Evolutionary conservation across 2,113 vertebrate species (phyloP).

Genomic region (Otus sunia): DNA sequence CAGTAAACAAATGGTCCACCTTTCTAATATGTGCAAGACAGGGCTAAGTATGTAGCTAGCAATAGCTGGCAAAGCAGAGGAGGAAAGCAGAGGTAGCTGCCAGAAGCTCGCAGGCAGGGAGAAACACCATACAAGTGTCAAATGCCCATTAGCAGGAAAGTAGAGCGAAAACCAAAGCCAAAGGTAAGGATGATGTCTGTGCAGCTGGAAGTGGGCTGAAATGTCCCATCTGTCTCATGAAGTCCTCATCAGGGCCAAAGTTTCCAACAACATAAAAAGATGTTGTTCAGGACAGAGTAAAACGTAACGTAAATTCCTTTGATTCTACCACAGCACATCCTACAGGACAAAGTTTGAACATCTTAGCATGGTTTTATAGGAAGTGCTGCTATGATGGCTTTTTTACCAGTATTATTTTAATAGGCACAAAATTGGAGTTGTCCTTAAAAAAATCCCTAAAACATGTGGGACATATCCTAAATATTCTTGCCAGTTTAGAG

Average conservation of each 20-base stretch:
- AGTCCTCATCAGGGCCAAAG: background rate
- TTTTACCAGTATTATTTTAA: background rate
- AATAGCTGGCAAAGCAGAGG: background rate
- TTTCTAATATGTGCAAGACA: background rate
- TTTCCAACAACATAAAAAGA: background rate
- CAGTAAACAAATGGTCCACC: background rate
- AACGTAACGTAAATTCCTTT: background rate
- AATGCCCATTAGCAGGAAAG: background rate
- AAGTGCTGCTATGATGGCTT: background rate
- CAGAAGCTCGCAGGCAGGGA: background rate
- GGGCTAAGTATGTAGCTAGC: background rate
- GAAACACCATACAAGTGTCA: background rate
- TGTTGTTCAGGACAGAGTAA: background rate
- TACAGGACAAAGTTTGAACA: background rate
- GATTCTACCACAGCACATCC: background rate
- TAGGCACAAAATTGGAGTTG: background rate
- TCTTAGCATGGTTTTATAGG: background rate
- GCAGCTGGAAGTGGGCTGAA: background rate
- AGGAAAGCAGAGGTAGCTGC: background rate
- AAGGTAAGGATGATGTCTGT: background rate
- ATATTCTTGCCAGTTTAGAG: background rate
- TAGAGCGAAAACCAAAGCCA: background rate
- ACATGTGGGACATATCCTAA: background rate
- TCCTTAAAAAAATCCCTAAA: background rate
- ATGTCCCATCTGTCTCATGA: background rate